These are phyloP conservation scores for Euphonia xanthogaster DNA, from an alignment of 2,797 vertebrate species.

Conservation along the genomic window DNA sequence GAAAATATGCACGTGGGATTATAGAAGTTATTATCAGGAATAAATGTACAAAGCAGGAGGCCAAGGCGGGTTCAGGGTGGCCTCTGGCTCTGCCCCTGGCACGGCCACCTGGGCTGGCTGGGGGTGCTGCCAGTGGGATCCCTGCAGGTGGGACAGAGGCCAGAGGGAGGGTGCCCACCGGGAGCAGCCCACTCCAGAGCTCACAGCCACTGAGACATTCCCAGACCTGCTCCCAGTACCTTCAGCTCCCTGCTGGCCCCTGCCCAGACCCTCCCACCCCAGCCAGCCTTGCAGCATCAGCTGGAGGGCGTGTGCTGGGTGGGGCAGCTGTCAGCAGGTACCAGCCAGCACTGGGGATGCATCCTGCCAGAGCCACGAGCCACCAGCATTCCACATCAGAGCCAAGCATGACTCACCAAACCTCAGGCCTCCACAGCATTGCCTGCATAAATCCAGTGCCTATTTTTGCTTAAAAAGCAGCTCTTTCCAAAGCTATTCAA, in stretches of 20 bases:
- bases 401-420: background rate
- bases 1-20: background rate
- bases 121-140: background rate
- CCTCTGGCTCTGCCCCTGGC: background rate
- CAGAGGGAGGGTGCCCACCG: rapidly evolving
- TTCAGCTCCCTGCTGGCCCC: background rate
- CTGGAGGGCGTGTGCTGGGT: background rate
- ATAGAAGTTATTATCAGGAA: background rate
- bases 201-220: rapidly evolving
- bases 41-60: background rate
- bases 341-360: background rate
- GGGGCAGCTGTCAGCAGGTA: background rate
- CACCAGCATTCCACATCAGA: background rate
- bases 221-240: background rate
- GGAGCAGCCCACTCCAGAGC: too few relatives aligned
- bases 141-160: background rate
- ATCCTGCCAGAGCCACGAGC: background rate
- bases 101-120: background rate
- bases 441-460: background rate
- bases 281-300: background rate
- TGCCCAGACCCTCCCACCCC: background rate
- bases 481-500: slow-evolving; percentile 43
- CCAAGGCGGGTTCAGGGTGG: background rate
- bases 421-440: background rate
- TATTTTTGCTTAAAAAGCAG: slow-evolving; percentile 20